These are phyloP conservation scores for Xiphophorus birchmanni DNA, from an alignment of 2,797 vertebrate genomes.

Conservation along the genomic window DNA sequence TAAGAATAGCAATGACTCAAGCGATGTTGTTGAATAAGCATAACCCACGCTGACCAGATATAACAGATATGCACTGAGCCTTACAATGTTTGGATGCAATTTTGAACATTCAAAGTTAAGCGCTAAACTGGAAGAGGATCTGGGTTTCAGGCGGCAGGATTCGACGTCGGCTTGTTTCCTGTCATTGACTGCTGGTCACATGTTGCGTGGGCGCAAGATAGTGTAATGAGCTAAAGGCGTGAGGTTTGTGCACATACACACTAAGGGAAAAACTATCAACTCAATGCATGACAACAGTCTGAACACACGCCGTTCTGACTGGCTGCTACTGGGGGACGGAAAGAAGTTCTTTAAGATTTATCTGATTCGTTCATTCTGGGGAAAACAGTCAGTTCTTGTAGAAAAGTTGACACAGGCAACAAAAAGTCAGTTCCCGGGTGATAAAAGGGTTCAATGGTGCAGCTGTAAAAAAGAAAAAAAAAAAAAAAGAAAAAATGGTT, in stretches of 20 bases:
- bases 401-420: constrained; percentile 40
- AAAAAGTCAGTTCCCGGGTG: constrained; percentile 39
- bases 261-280: neutral
- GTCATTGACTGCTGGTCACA: constrained; percentile 79
- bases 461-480: constrained; percentile 39
- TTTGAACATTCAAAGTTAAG: constrained; percentile 30
- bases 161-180: constrained; percentile 78
- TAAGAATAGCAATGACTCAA: constrained; percentile 10
- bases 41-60: neutral
- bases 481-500: neutral
- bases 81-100: constrained; percentile 29
- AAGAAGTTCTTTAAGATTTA: constrained; percentile 30
- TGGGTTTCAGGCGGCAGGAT: constrained; percentile 71
- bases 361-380: constrained; percentile 13
- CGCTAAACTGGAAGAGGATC: constrained; percentile 67
- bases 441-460: constrained; percentile 56
- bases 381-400: constrained; percentile 22
- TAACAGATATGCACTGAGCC: constrained; percentile 16
- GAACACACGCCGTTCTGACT: constrained; percentile 22
- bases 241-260: constrained; percentile 21
- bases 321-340: constrained; percentile 25
- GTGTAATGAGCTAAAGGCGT: constrained; percentile 80
- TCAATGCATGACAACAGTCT: constrained; percentile 2
- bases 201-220: constrained; percentile 79
- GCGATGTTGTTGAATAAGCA: neutral